phyloP scores from a whole-genome alignment of 2,113 vertebrate genomes.

The Callospermophilus lateralis region DNA sequence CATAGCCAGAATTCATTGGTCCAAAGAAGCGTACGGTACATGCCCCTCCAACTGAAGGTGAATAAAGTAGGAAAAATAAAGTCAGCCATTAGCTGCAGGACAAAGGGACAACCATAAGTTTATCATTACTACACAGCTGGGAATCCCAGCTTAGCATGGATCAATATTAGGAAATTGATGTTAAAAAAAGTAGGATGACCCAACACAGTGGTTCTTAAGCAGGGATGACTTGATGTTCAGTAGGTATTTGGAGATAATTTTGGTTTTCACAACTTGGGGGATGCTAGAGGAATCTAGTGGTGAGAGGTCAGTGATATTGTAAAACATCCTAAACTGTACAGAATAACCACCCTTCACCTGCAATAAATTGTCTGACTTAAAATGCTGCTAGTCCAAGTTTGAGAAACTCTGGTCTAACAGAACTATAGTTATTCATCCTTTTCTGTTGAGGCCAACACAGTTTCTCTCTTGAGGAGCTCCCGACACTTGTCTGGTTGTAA shows the following conservation, averaged over 20 bases:
- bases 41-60: neutral
- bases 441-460: too few species aligned
- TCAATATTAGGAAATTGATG: neutral
- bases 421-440: too few species aligned
- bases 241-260: neutral
- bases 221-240: neutral
- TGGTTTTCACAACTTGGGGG: neutral
- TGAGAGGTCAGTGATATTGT: neutral
- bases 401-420: neutral
- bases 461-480: neutral
- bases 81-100: neutral
- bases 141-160: too few species aligned
- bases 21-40: neutral
- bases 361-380: neutral
- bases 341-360: neutral
- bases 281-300: neutral
- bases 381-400: neutral
- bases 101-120: accelerated
- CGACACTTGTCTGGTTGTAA: neutral
- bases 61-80: neutral
- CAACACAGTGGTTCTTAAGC: neutral
- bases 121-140: too few species aligned
- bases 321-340: neutral
- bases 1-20: neutral
- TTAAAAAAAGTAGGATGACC: neutral